These are phyloP conservation scores for Lontra canadensis DNA, from an alignment of 2,113 vertebrate species.

Conservation along the genomic window DNA sequence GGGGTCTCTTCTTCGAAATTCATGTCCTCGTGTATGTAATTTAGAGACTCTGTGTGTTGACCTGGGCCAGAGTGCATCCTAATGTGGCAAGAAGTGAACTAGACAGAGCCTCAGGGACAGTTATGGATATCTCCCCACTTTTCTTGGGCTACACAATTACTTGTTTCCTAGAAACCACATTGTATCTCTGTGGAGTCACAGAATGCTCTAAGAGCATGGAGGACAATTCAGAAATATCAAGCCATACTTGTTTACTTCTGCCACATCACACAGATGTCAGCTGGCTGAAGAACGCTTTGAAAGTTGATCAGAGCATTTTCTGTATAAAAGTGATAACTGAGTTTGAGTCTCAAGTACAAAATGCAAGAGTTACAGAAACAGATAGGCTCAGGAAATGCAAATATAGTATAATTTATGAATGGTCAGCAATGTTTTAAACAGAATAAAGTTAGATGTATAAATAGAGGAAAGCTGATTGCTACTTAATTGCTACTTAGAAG, in stretches of 20 bases:
- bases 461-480: not conserved
- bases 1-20: not conserved
- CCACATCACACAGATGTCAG: not conserved
- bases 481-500: not conserved
- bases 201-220: not conserved
- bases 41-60: not conserved
- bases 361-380: not conserved
- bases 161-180: not conserved
- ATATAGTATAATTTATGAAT: not conserved
- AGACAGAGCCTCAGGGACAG: not conserved
- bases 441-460: not conserved
- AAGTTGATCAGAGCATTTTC: constrained; percentile 10
- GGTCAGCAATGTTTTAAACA: not conserved
- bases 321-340: not conserved
- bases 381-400: not conserved
- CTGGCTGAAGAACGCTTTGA: not conserved
- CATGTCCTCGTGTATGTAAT: not conserved
- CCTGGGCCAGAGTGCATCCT: not conserved
- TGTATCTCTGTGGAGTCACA: not conserved
- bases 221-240: not conserved
- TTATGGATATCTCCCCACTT: not conserved
- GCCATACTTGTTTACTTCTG: not conserved
- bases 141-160: not conserved
- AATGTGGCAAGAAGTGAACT: not conserved
- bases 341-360: not conserved